phyloP scores from a whole-genome alignment of 1,140 invertebrate species.

The Aphaenogaster rudis region DNA sequence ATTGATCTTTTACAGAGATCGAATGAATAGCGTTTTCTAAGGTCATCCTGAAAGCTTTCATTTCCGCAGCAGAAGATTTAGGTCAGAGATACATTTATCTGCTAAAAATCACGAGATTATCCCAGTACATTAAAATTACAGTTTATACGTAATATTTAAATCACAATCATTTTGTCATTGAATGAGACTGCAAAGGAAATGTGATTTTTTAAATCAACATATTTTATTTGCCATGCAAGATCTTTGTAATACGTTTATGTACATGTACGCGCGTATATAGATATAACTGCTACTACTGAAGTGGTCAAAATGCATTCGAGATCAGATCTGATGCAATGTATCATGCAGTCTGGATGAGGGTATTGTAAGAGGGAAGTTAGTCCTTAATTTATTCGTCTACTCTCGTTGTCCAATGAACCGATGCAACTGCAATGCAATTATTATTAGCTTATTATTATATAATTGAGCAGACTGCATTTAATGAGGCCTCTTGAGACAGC shows the following conservation, averaged over 20 bases:
- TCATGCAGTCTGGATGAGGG: conserved; percentile 74
- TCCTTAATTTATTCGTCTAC: conserved; percentile 78
- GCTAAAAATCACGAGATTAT: conserved; percentile 7
- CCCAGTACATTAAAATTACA: no score
- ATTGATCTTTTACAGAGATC: conserved; percentile 65
- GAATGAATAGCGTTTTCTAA: conserved; percentile 58
- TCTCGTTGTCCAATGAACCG: conserved; percentile 69
- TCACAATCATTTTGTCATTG: not conserved
- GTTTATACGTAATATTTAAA: not conserved
- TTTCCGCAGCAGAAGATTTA: conserved; percentile 52
- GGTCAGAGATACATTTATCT: not conserved
- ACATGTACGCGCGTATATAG: conserved; percentile 12
- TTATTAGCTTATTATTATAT: conserved; percentile 80
- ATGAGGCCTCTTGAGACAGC: conserved; percentile 79
- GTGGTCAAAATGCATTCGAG: conserved; percentile 72
- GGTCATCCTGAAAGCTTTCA: conserved; percentile 58
- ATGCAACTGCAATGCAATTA: conserved; percentile 79
- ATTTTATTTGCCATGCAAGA: not conserved
- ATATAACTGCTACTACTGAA: conserved; percentile 56
- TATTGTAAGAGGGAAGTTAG: conserved; percentile 78
- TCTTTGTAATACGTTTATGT: not conserved
- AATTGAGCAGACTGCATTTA: conserved; percentile 75
- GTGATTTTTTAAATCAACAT: not conserved
- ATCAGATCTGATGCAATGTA: conserved; percentile 60
- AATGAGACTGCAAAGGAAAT: not conserved